These are phyloP conservation scores for Margarornis squamiger DNA, from an alignment of 2,797 vertebrate species.

Conservation along the genomic window DNA sequence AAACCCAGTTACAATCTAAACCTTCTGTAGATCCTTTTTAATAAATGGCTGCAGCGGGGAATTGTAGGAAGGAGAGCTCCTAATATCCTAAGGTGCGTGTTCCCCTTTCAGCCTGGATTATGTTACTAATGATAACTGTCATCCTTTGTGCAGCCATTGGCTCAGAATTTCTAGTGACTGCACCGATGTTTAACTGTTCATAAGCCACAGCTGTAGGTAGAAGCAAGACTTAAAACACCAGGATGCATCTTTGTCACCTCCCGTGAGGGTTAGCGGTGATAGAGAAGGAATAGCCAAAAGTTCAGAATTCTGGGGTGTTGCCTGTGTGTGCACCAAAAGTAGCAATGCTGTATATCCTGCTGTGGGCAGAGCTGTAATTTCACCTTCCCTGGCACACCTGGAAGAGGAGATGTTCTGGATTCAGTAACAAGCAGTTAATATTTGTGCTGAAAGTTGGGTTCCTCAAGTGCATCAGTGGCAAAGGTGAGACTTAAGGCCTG, in stretches of 20 bases:
- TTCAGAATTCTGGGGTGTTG: background rate
- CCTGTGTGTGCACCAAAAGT: background rate
- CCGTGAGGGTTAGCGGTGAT: background rate
- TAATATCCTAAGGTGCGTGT: fast-evolving
- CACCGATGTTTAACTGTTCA: background rate
- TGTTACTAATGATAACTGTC: background rate
- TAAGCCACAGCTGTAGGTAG: background rate
- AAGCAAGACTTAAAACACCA: background rate
- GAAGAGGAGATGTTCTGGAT: background rate
- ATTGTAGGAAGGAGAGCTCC: background rate
- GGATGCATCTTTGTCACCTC: background rate
- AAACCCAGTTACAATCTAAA: background rate
- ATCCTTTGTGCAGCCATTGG: background rate
- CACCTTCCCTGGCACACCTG: background rate
- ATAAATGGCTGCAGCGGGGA: background rate
- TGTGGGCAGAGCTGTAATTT: background rate
- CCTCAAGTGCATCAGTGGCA: background rate
- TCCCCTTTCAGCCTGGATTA: background rate
- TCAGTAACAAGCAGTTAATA: background rate
- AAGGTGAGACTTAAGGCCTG: background rate
- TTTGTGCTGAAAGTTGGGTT: background rate
- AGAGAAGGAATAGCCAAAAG: background rate
- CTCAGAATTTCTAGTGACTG: background rate
- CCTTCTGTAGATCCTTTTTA: background rate
- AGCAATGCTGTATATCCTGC: background rate